phyloP scores from a whole-genome alignment of 2,888 invertebrate species.

The Acanthoscelides obtectus region DNA sequence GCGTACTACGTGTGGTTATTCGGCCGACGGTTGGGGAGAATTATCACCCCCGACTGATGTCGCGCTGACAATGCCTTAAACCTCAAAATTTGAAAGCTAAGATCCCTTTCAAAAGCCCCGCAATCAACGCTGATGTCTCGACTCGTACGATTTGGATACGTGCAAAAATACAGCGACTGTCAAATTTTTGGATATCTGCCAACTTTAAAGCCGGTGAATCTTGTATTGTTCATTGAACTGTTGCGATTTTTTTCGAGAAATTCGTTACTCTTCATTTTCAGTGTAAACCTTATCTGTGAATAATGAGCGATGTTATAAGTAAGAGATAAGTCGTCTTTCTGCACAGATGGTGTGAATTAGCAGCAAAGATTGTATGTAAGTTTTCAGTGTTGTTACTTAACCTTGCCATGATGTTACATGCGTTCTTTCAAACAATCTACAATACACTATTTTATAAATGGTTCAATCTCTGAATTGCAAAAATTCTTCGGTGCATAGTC shows the following conservation, averaged over 20 bases:
- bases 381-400: background rate
- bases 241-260: background rate
- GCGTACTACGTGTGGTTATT: too few species aligned
- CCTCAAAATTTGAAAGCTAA: background rate
- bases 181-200: background rate
- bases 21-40: too few species aligned
- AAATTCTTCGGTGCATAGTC: too few species aligned
- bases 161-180: background rate
- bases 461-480: too few species aligned
- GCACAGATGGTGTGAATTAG: background rate
- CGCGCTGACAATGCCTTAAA: too few species aligned
- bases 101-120: background rate
- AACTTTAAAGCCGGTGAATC: background rate
- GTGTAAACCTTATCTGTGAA: background rate
- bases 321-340: background rate
- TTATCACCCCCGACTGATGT: too few species aligned
- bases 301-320: too few species aligned
- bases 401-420: background rate
- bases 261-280: background rate
- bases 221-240: background rate
- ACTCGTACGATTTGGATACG: background rate
- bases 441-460: too few species aligned
- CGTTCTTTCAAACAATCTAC: too few species aligned
- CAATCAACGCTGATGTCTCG: background rate
- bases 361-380: background rate